Evolutionary conservation across 2,797 vertebrate genomes (phyloP).

Genomic region (Betta splendens): DNA sequence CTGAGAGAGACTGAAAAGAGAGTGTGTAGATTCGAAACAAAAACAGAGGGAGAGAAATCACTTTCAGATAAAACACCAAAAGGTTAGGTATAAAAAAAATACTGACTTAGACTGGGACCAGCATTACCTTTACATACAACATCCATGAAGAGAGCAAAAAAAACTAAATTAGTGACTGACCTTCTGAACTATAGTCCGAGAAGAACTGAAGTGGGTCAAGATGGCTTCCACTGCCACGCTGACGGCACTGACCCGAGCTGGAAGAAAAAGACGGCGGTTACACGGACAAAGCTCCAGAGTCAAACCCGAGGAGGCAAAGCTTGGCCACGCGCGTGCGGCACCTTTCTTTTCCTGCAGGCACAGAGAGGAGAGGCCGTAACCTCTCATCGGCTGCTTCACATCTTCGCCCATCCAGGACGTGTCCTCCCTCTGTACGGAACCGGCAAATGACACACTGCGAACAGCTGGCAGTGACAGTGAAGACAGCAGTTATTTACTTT

Average conservation of each 20-base stretch:
- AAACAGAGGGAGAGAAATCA: conserved; percentile 44
- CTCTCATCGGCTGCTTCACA: conserved; percentile 70
- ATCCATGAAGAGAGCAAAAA: not conserved
- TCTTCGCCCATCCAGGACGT: conserved; percentile 81
- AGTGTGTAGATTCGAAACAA: conserved; percentile 53
- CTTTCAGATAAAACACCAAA: conserved; percentile 41
- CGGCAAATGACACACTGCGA: conserved; percentile 80
- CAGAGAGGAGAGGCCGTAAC: conserved; percentile 72
- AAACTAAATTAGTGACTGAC: conserved; percentile 72
- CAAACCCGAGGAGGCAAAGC: conserved; percentile 7
- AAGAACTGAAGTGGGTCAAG: conserved; percentile 91
- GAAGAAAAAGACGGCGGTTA: conserved; percentile 62
- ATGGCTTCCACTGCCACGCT: conserved; percentile 92
- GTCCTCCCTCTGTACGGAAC: conserved; percentile 65
- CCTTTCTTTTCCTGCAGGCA: conserved; percentile 83
- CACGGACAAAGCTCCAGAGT: not conserved
- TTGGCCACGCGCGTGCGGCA: conserved; percentile 47
- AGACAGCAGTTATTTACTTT: conserved; percentile 35
- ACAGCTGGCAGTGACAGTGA: conserved; percentile 70
- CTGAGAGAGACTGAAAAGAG: conserved; percentile 57
- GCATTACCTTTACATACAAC: not conserved
- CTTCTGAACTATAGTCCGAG: conserved; percentile 94
- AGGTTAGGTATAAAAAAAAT: no score
- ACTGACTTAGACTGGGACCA: no score
- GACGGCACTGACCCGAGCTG: conserved; percentile 84